Evolutionary conservation across 2,797 vertebrate genomes (phyloP), one percentile per base, ranked within the genome.

Genomic region (Myotis vivesi): DNA sequence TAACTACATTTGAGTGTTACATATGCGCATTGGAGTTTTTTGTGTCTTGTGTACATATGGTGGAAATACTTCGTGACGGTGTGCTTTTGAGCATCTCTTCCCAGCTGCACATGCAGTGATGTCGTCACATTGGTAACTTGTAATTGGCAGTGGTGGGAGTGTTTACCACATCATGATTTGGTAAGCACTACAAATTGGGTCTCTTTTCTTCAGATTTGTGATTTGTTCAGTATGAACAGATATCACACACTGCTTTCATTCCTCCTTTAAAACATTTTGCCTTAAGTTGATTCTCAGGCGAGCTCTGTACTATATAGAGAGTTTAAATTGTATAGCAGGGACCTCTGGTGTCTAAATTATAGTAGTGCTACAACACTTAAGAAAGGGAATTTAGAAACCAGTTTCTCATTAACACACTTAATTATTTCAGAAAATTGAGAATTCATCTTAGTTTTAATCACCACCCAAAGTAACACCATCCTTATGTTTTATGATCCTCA

Each of bases 341-440:
- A 76, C n/a, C 41, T 89, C 82, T 94, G 62, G 33, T 80, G 17
- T 95, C 19, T 92, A 73, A 90, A 92, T 94, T 91, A 20, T 76
- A 41, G 79, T 76, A 68, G 30, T 95, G 19, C 33, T 89, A 19
- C 8, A 46, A 1, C 86, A 57, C 12, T 30, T 83, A 92, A 90
- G 87, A 92, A 62, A 51, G 28, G 15, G 20, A 51, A 10, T 92
- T 82, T 81, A 44, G 25, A 81, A 87, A 41, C 86, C 30, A 59
- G 17, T 83, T 87, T 86, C 76, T 92, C 41, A 75, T 86, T 87
- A 64, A 62, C 36, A 33, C 51, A 51, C 66, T 75, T 92, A 51
- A 66, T 75, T 92, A 55, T 95, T 82, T 87, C 83, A 84, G 64
- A 91, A 90, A 91, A 83, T 88, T 62, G 57, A 88, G 36, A 94